These are phyloP conservation scores for Saccostrea cuccullata DNA, from an alignment of 1,140 invertebrate genomes.

Conservation along the genomic window DNA sequence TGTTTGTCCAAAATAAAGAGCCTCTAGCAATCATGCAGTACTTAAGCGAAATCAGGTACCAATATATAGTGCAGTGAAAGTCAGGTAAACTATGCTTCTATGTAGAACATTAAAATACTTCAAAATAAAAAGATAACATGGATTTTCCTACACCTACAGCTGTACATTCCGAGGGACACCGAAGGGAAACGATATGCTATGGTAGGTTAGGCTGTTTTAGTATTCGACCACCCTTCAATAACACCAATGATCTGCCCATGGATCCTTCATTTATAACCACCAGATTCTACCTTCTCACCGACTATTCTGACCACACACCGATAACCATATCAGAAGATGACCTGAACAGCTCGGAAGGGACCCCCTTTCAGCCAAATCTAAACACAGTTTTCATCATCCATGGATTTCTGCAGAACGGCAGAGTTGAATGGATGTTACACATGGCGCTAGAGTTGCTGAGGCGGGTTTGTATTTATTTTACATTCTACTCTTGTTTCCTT, in stretches of 20 bases:
- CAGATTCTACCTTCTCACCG: slow-evolving; percentile 55
- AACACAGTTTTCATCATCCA: slow-evolving; percentile 91
- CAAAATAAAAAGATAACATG: too few relatives aligned
- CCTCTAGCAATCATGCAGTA: too few relatives aligned
- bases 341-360: slow-evolving; percentile 35
- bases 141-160: neutral
- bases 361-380: slow-evolving; percentile 53
- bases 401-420: slow-evolving; percentile 94
- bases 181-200: neutral
- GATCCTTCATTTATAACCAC: slow-evolving; percentile 58
- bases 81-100: too few relatives aligned
- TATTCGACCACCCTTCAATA: slow-evolving; percentile 65
- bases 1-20: too few relatives aligned
- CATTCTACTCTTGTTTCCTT: neutral
- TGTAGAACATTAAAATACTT: too few relatives aligned
- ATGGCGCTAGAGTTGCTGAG: slow-evolving; percentile 65
- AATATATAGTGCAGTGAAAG: too few relatives aligned
- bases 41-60: too few relatives aligned
- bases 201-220: slow-evolving; percentile 65
- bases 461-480: slow-evolving; percentile 57
- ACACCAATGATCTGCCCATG: slow-evolving; percentile 62
- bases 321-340: slow-evolving; percentile 17
- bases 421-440: slow-evolving; percentile 88
- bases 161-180: neutral
- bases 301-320: slow-evolving; percentile 34